These are phyloP conservation scores for Pimpla rufipes DNA, from an alignment of 2,888 invertebrate genomes.

Conservation along the genomic window DNA sequence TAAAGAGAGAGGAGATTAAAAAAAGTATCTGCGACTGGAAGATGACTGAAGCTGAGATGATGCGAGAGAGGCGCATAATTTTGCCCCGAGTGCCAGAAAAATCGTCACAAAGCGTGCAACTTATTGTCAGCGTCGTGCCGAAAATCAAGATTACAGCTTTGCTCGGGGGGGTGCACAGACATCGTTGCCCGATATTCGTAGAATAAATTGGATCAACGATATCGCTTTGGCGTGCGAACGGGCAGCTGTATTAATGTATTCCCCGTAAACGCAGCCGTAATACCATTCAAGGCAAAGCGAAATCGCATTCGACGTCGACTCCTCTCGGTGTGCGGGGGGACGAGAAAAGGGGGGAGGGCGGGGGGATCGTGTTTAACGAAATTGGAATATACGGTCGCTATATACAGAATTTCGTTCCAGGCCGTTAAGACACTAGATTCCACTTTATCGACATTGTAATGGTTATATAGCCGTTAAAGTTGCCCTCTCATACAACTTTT, in stretches of 20 bases:
- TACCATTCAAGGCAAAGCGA: slow-evolving; percentile 52
- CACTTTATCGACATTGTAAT: slow-evolving; percentile 84
- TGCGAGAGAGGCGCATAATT: too few species aligned
- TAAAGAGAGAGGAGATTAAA: too few species aligned
- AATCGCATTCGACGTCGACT: slow-evolving; percentile 67
- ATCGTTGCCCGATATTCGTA: slow-evolving; percentile 46
- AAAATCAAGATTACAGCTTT: too few species aligned
- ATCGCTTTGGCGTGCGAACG: slow-evolving; percentile 61
- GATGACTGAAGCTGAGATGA: too few species aligned
- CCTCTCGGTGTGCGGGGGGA: slow-evolving; percentile 31
- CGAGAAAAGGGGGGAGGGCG: too few species aligned
- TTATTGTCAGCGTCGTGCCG: too few species aligned
- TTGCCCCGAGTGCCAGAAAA: too few species aligned
- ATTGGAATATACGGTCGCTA: slow-evolving; percentile 82
- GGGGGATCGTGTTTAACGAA: slow-evolving; percentile 80
- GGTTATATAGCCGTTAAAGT: slow-evolving; percentile 85
- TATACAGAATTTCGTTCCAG: slow-evolving; percentile 84
- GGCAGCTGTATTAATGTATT: slow-evolving; percentile 48
- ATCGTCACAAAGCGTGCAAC: too few species aligned
- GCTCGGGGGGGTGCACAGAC: background rate
- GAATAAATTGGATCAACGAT: slow-evolving; percentile 60
- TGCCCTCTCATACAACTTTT: slow-evolving; percentile 86
- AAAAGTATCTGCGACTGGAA: too few species aligned
- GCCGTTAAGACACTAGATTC: slow-evolving; percentile 84
- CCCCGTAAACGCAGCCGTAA: slow-evolving; percentile 53